Evolutionary conservation across 2,113 vertebrate genomes (phyloP).

Genomic region (Lathamus discolor): DNA sequence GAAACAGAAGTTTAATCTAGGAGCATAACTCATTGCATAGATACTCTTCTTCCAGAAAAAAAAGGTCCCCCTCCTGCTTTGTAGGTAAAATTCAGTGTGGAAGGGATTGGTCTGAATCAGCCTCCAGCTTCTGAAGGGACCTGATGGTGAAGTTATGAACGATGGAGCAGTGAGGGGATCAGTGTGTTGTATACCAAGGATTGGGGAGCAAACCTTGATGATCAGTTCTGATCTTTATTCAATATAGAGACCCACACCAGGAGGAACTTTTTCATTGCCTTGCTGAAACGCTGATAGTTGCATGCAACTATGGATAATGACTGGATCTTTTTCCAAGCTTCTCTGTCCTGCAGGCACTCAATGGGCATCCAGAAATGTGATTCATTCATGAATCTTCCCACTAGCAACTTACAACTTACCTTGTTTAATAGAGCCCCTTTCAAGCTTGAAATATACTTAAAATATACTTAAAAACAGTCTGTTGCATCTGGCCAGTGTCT

Average conservation of each 20-base stretch:
- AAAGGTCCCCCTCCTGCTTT: neutral
- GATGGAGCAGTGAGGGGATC: neutral
- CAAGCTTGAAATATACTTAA: neutral
- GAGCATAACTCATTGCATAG: neutral
- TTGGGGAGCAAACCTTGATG: neutral
- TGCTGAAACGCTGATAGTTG: neutral
- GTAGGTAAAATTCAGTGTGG: fast-evolving
- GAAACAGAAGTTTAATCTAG: neutral
- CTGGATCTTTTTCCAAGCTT: neutral
- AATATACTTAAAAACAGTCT: neutral
- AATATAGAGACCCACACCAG: neutral
- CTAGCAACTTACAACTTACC: neutral
- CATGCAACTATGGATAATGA: neutral
- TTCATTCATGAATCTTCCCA: neutral
- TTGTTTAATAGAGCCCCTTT: neutral
- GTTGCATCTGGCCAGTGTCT: neutral
- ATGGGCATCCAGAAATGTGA: neutral
- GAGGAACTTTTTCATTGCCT: neutral
- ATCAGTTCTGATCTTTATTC: neutral
- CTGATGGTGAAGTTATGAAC: neutral
- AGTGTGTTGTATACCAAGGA: neutral
- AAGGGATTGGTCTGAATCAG: neutral
- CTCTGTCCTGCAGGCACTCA: neutral
- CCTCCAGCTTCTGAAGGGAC: neutral
- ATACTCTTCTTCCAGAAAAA: neutral